Conservation (phyloP, 2,113 vertebrate genomes). For the Antechinus flavipes region DNA sequence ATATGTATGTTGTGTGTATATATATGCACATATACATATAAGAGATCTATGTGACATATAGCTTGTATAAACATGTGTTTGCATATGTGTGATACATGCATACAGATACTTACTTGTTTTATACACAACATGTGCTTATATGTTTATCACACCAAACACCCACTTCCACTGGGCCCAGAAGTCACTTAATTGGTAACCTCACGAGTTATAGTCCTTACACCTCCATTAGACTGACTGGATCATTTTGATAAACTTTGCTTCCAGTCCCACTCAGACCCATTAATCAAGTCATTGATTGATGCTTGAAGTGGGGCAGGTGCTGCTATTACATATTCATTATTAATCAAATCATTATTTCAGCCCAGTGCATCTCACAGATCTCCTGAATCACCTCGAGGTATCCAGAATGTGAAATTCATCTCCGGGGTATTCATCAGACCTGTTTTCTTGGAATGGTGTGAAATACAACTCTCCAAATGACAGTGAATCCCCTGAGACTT, state of each 20-base stretch:
- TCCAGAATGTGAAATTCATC: conserved; percentile 24
- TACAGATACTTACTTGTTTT: neutral
- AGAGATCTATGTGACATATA: neutral
- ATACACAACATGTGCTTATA: neutral
- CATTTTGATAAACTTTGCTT: conserved; percentile 50
- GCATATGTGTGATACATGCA: neutral
- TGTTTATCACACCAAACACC: neutral
- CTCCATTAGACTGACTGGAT: neutral
- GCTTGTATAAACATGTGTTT: neutral
- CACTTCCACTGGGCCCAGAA: neutral
- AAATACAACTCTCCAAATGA: conserved; percentile 34
- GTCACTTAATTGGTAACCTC: conserved; percentile 5
- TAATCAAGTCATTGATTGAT: conserved; percentile 61
- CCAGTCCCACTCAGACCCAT: neutral
- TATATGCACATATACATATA: neutral
- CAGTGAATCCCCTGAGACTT: neutral
- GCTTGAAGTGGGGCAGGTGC: conserved; percentile 61
- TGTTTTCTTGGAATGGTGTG: conserved; percentile 6
- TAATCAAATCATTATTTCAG: conserved; percentile 58
- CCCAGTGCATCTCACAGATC: conserved; percentile 8
- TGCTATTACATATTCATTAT: conserved; percentile 57
- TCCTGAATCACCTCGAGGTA: conserved; percentile 8
- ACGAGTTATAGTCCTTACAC: neutral
- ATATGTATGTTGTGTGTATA: neutral
- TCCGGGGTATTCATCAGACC: conserved; percentile 4